phyloP scores from a whole-genome alignment of 2,113 vertebrate genomes.

The Pedionomus torquatus region DNA sequence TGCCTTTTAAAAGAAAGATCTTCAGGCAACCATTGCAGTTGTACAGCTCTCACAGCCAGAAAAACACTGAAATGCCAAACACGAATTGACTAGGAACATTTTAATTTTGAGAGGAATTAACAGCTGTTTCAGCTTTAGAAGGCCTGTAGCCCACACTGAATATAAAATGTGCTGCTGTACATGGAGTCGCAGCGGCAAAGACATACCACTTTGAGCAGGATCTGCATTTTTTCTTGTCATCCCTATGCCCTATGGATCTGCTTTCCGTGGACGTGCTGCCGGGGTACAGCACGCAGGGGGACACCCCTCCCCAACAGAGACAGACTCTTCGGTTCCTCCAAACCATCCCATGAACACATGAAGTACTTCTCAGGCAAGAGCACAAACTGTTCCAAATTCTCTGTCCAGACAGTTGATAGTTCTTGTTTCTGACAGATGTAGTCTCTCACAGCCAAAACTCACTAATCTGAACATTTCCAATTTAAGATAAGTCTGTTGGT shows the following conservation, averaged over 20 bases:
- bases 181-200: not conserved
- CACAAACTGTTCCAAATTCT: not conserved
- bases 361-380: not conserved
- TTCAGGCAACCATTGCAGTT: not conserved
- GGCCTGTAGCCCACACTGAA: not conserved
- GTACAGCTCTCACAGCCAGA: not conserved
- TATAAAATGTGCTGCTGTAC: not conserved
- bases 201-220: not conserved
- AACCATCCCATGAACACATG: not conserved
- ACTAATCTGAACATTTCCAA: not conserved
- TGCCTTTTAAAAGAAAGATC: not conserved
- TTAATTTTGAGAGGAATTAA: not conserved
- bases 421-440: not conserved
- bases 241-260: not conserved
- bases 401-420: not conserved
- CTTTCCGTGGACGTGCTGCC: not conserved
- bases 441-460: not conserved
- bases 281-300: not conserved
- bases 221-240: not conserved
- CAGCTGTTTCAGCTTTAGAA: not conserved
- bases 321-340: not conserved
- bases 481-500: not conserved
- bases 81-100: not conserved
- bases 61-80: not conserved
- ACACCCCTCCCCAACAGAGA: not conserved